A percentile compares a stretch with the other conserved stretches of the same genome.
phyloP scores from a whole-genome alignment of 1,140 invertebrate species.

The Neodiprion lecontei region DNA sequence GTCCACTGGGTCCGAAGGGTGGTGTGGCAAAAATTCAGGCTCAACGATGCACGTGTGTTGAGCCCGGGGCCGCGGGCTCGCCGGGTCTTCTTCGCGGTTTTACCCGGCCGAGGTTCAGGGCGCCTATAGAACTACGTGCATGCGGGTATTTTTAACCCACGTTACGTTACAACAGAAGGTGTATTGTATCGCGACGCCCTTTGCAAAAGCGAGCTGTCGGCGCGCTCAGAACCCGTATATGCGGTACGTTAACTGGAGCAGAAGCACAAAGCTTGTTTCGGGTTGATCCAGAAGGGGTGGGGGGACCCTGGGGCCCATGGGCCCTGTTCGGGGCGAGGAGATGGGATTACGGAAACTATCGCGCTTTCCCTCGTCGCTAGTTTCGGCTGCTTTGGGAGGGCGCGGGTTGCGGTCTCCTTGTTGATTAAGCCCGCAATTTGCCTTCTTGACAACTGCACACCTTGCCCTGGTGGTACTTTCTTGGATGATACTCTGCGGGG shows the following conservation, averaged over 20 bases:
- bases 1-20: neutral
- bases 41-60: too few relatives aligned
- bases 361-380: neutral
- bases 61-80: too few relatives aligned
- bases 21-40: neutral
- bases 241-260: neutral
- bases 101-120: too few relatives aligned
- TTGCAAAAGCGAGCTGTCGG: neutral
- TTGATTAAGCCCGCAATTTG: neutral
- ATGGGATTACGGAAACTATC: constrained; percentile 2
- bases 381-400: neutral
- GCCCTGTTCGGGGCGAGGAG: neutral
- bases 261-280: constrained; percentile 3
- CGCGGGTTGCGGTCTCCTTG: neutral
- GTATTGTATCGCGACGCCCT: neutral
- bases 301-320: neutral
- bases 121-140: neutral
- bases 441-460: too few relatives aligned
- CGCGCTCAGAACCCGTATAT: neutral
- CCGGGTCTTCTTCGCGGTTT: too few relatives aligned
- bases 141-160: constrained; percentile 1
- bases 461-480: too few relatives aligned
- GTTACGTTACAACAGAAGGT: neutral
- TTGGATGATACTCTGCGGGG: too few relatives aligned
- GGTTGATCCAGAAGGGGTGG: neutral